A percentile compares a stretch with the other conserved stretches of the same genome.
phyloP scores from a whole-genome alignment of 2,888 invertebrate species.

The Cryptocephalus moraei region DNA sequence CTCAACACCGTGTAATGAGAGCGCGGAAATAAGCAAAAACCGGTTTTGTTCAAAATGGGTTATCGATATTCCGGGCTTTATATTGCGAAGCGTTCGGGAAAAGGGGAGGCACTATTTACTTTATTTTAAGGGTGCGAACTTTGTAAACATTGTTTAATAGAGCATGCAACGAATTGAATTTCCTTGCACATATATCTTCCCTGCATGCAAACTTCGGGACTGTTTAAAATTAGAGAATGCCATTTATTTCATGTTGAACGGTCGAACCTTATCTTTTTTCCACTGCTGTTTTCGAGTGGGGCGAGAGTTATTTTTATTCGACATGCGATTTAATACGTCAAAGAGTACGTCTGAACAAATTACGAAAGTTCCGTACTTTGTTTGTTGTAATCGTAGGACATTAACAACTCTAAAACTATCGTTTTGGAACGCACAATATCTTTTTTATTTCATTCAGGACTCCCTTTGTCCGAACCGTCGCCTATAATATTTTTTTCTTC shows the following conservation, averaged over 20 bases:
- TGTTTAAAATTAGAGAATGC: constrained; percentile 16
- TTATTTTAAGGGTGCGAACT: constrained; percentile 24
- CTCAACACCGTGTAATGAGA: constrained; percentile 4
- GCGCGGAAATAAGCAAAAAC: constrained; percentile 11
- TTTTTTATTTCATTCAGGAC: no score
- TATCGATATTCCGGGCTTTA: constrained; percentile 15
- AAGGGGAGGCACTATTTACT: constrained; percentile 23
- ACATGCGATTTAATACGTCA: no score
- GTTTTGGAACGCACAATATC: no score
- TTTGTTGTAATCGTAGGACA: no score
- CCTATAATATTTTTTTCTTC: no score
- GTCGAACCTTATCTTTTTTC: no score
- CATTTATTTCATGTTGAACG: constrained; percentile 6
- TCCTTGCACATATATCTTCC: constrained; percentile 28
- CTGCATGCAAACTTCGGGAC: constrained; percentile 24
- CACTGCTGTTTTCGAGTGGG: no score
- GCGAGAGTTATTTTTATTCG: no score
- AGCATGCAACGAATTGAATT: constrained; percentile 30
- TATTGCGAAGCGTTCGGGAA: constrained; percentile 10
- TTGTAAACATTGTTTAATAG: constrained; percentile 32
- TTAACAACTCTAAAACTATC: no score
- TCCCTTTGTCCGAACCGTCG: no score
- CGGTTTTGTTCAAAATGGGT: constrained; percentile 9
- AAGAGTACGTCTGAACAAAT: no score
- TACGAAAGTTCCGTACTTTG: no score